Percentiles rank a stretch among this genome's conserved stretches.
Conservation (phyloP, 2,888 invertebrate species). For the Rhogogaster chlorosoma region DNA sequence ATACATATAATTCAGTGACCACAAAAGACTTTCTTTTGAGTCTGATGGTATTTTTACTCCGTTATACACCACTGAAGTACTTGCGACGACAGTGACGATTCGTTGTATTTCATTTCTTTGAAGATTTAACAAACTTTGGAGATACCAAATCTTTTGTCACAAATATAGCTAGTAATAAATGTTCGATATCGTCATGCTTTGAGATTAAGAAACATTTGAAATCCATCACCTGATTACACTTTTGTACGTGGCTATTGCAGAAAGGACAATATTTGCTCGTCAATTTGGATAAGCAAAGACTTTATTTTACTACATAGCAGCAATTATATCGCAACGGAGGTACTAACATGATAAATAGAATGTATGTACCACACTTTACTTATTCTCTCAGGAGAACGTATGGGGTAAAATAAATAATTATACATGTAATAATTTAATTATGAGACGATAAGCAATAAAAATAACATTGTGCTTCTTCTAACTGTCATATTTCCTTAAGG, state of each 20-base stretch:
- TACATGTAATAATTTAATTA: not conserved
- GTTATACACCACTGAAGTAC: not conserved
- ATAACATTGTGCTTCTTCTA: not conserved
- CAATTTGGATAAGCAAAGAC: not conserved
- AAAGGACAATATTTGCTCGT: not conserved
- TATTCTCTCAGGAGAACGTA: not conserved
- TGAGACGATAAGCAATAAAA: not conserved
- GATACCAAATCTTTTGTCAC: not conserved
- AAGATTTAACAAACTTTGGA: not conserved
- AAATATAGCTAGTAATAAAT: not conserved
- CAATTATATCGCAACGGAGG: not conserved
- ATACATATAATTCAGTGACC: not conserved
- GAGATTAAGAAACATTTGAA: not conserved
- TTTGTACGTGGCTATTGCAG: not conserved
- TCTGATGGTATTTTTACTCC: not conserved
- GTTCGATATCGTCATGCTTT: not conserved
- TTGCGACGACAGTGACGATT: not conserved
- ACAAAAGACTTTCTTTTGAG: not conserved
- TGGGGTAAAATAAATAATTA: not conserved
- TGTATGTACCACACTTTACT: not conserved
- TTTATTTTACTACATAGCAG: not conserved
- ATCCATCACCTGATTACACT: not conserved
- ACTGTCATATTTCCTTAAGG: not conserved
- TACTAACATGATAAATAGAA: not conserved
- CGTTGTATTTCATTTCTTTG: not conserved